These are phyloP conservation scores for Pampus argenteus DNA, from an alignment of 2,797 vertebrate species.

Conservation along the genomic window DNA sequence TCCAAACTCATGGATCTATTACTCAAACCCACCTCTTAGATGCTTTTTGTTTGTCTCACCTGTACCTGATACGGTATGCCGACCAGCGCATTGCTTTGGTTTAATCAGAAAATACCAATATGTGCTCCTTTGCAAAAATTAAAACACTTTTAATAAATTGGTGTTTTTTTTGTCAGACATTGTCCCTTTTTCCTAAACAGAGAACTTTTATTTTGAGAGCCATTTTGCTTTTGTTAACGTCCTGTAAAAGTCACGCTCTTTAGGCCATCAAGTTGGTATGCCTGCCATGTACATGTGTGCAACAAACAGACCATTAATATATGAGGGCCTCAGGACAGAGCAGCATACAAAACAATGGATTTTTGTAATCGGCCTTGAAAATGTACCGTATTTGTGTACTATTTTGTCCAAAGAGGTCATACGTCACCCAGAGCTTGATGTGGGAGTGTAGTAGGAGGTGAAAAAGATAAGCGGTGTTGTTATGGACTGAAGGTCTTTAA, in stretches of 20 bases:
- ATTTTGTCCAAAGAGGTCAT: not conserved
- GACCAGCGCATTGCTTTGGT: not conserved
- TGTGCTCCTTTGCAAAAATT: no score
- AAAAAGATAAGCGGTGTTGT: not conserved
- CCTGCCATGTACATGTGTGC: not conserved
- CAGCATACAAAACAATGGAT: not conserved
- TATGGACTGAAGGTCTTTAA: slow-evolving; percentile 12
- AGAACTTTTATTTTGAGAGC: not conserved
- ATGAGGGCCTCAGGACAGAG: not conserved
- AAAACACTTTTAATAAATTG: no score
- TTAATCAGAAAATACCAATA: no score
- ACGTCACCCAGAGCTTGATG: not conserved
- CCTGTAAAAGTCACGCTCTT: slow-evolving; percentile 33
- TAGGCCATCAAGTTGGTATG: slow-evolving; percentile 34
- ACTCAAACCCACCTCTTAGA: no score
- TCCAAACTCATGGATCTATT: no score
- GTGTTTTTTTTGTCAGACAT: not conserved
- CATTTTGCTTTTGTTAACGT: slow-evolving; percentile 18
- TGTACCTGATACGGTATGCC: no score
- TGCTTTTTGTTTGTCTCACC: no score
- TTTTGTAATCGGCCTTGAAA: not conserved
- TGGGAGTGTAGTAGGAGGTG: no score
- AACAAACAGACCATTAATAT: not conserved
- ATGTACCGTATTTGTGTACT: not conserved
- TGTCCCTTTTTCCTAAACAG: not conserved